Evolutionary conservation across 1,140 invertebrate species (phyloP), one percentile per base, ranked within the genome.

Genomic region (Dermatophagoides farinae): DNA sequence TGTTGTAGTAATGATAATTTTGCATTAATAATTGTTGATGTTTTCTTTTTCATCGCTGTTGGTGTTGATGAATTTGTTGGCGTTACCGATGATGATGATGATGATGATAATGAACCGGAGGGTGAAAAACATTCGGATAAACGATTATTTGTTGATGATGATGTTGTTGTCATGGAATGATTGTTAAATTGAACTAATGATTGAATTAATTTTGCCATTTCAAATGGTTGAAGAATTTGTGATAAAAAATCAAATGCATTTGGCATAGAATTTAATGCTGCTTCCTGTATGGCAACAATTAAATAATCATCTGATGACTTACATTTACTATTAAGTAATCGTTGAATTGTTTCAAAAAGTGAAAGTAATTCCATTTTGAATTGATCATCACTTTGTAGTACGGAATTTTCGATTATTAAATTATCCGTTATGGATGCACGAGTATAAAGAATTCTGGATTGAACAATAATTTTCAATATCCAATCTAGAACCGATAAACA

Each of bases 391-490:
- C 6, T n/a, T 20, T 39, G 38, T 6, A 41, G 12, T 5, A 5
- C 31, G 2, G 38, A 41, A 12, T 22, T 22, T 16, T 44, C 53
- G 1, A 39, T 14, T 4, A 39, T 11, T 14, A 55, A 39, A 66
- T 84, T 86, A 68, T 87, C 82, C 0, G 85, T 90, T 39, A 23
- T 23, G n/a, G 14, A n/a, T 0, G 88, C 87, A 18, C 84, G 77
- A 0, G 87, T 81, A 77, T 93, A 96, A 2, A 96, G 71, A 18
- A 86, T 70, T 25, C 91, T 76, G 38, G 90, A 95, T 64, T 91
- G 85, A 14, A 97, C 89, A 8, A 96, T 86, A 65, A 97, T 82
- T 66, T 95, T 89, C 72, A 96, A 90, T 66, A 97, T 88, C 64
- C 90, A 93, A 70, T 93, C 89, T 10, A 95, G 75, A 0, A 88